Evolutionary conservation across 2,113 vertebrate species (phyloP).

Genomic region (Fukomys damarensis): DNA sequence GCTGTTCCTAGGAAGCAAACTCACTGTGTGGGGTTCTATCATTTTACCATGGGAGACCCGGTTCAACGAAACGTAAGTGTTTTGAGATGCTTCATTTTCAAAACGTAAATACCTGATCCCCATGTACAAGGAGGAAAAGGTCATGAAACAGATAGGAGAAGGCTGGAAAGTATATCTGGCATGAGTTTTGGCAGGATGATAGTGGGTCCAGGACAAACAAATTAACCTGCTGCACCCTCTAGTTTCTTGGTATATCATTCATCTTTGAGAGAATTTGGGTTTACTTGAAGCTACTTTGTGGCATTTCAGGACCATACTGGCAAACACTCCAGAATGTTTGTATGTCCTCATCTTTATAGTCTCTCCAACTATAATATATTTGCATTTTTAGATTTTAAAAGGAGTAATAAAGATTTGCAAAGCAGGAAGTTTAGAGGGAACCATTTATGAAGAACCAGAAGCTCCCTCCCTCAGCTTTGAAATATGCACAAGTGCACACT

Average conservation of each 20-base stretch:
- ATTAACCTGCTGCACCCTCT: background rate
- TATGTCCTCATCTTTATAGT: background rate
- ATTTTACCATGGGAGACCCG: slow-evolving; percentile 71
- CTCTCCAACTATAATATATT: background rate
- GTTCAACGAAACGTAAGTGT: slow-evolving; percentile 69
- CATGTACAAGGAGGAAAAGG: background rate
- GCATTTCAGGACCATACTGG: background rate
- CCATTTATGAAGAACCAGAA: background rate
- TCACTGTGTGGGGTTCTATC: background rate
- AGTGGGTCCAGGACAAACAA: slow-evolving; percentile 11
- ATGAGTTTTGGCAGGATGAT: slow-evolving; percentile 33
- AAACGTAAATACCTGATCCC: background rate
- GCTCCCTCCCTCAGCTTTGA: background rate
- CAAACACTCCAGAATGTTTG: background rate
- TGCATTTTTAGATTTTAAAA: slow-evolving; percentile 5
- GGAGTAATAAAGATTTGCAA: background rate
- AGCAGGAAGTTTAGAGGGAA: background rate
- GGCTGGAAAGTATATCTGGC: slow-evolving; percentile 26
- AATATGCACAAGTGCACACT: background rate
- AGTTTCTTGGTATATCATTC: background rate
- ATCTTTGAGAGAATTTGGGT: background rate
- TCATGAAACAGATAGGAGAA: background rate
- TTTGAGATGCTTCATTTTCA: slow-evolving; percentile 59
- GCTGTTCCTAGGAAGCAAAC: background rate
- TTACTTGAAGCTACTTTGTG: slow-evolving; percentile 1